A percentile compares a stretch with the other conserved stretches of the same genome.
These are phyloP conservation scores for Australoheros scitulus DNA, from an alignment of 2,113 vertebrate genomes.

Conservation along the genomic window DNA sequence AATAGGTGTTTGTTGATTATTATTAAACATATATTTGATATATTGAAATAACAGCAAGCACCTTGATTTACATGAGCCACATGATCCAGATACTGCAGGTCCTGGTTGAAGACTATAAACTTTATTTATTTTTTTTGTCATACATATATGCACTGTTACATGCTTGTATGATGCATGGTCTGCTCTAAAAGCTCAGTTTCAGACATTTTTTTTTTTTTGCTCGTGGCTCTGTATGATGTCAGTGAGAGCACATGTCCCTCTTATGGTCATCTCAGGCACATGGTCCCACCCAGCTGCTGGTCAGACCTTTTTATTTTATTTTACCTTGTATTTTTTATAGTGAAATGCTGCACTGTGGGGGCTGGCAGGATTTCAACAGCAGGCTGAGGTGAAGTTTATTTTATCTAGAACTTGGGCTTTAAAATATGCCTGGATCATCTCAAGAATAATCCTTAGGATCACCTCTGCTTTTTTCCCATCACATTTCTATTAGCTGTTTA, in stretches of 20 bases:
- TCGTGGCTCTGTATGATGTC: neutral
- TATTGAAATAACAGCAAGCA: neutral
- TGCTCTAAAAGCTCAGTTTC: neutral
- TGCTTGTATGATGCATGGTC: neutral
- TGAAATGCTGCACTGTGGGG: no score
- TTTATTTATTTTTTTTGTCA: neutral
- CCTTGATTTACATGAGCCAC: neutral
- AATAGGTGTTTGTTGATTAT: neutral
- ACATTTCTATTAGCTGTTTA: neutral
- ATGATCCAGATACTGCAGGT: neutral
- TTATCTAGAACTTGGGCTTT: neutral
- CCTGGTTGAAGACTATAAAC: neutral
- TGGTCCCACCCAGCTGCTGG: neutral
- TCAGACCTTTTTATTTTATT: neutral
- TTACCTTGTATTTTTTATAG: no score
- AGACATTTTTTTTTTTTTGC: neutral
- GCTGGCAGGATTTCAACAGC: neutral
- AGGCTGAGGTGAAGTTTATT: neutral
- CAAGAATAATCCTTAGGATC: neutral
- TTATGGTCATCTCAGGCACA: neutral
- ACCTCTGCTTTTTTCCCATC: rapidly evolving
- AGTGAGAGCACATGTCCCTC: neutral
- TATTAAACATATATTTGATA: neutral
- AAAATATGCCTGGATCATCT: neutral
- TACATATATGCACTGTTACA: neutral